Conservation (phyloP, 37 sponge, comb jelly and placozoan genomes). For the Aplysina aerophoba region DNA sequence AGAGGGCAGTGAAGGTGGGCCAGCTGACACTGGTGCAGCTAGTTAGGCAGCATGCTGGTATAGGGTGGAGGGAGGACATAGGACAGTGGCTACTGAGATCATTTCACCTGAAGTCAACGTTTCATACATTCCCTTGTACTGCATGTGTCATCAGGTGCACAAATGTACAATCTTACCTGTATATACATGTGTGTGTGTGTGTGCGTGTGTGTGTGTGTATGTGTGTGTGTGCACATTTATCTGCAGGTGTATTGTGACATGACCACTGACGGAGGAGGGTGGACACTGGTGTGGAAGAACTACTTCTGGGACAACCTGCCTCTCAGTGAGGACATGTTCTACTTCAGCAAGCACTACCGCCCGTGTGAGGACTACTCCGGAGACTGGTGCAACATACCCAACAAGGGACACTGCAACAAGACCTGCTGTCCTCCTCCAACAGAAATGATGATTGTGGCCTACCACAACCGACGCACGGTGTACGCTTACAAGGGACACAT, state of each 20-base stretch:
- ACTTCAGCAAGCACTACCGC: background rate
- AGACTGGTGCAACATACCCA: conserved; percentile 20
- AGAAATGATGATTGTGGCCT: conserved; percentile 40
- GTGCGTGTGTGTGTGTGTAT: too few relatives aligned
- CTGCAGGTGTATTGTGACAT: conserved; percentile 16
- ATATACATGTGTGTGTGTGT: too few relatives aligned
- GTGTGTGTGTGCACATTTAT: too few relatives aligned
- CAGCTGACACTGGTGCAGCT: too few relatives aligned
- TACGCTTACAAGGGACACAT: conserved; percentile 26
- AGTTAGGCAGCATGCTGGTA: too few relatives aligned
- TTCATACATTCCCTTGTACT: too few relatives aligned
- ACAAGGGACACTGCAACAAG: background rate
- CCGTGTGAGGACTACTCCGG: background rate
- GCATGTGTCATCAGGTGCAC: too few relatives aligned
- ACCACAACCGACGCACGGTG: conserved; percentile 30
- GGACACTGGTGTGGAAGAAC: conserved; percentile 23
- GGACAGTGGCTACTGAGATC: too few relatives aligned
- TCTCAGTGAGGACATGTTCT: conserved; percentile 8
- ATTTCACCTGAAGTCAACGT: too few relatives aligned
- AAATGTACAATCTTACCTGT: too few relatives aligned
- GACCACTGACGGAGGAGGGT: conserved; percentile 24
- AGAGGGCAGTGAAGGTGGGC: too few relatives aligned
- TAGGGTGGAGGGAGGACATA: too few relatives aligned
- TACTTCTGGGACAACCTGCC: background rate
- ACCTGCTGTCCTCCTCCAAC: background rate